Conservation (phyloP, 2,797 vertebrate genomes). For the Gobionotothen gibberifrons region DNA sequence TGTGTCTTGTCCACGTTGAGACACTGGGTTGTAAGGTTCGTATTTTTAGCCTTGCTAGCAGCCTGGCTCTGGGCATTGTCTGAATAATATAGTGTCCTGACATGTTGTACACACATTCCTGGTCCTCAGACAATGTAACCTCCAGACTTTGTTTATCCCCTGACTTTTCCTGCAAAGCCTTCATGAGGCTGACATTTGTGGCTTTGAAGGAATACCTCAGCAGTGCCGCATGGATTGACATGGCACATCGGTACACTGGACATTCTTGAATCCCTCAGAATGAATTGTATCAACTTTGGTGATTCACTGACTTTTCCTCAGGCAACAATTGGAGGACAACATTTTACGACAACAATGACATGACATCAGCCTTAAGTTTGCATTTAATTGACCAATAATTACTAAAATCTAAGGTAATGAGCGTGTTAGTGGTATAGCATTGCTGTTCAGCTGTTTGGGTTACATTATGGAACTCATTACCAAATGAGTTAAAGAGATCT, state of each 20-base stretch:
- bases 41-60: neutral
- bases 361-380: too few species aligned
- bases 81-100: constrained; percentile 5
- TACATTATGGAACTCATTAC: too few species aligned
- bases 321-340: neutral
- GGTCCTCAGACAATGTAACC: neutral
- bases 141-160: neutral
- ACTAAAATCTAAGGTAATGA: too few species aligned
- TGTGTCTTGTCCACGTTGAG: neutral
- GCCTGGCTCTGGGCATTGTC: neutral
- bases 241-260: too few species aligned
- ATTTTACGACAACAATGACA: too few species aligned
- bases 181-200: neutral
- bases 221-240: neutral
- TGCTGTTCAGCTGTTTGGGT: too few species aligned
- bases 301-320: neutral
- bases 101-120: neutral
- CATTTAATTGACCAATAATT: too few species aligned
- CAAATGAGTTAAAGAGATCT: too few species aligned
- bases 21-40: neutral
- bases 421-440: too few species aligned
- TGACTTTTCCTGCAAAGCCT: neutral
- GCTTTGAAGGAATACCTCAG: constrained; percentile 12
- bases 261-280: neutral
- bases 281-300: neutral